Percentiles rank a stretch among this genome's conserved stretches.
phyloP scores from a whole-genome alignment of 23 tunicate species.

The Corella eumyota region DNA sequence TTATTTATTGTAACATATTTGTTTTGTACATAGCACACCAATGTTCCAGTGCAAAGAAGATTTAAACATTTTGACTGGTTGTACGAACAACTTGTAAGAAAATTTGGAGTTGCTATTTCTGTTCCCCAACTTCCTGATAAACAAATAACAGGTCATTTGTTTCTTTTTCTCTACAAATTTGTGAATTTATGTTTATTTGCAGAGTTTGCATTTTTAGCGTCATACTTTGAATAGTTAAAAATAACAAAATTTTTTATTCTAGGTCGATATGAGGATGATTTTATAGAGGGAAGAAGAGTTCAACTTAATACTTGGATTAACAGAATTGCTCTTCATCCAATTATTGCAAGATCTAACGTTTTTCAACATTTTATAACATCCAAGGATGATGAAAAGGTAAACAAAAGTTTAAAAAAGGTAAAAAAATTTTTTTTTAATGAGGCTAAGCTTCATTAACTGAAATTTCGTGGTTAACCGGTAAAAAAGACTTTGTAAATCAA shows the following conservation, averaged over 20 bases:
- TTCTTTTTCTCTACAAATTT: not conserved
- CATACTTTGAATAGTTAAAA: not conserved
- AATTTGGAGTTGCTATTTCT: conserved; percentile 49
- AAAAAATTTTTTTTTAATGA: too few species aligned
- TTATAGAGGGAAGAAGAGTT: conserved; percentile 64
- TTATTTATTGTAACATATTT: too few species aligned
- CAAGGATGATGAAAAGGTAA: conserved; percentile 47
- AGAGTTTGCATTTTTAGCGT: not conserved
- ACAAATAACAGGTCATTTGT: conserved; percentile 58
- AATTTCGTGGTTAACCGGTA: too few species aligned
- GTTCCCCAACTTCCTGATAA: conserved; percentile 91
- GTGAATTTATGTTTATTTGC: not conserved
- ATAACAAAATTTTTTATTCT: not conserved
- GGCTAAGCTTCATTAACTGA: too few species aligned
- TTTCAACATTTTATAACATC: conserved; percentile 73
- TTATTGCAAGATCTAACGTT: conserved; percentile 61
- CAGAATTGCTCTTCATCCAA: conserved; percentile 83
- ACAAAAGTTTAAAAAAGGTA: not conserved
- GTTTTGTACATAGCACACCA: conserved; percentile 14
- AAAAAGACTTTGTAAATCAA: too few species aligned
- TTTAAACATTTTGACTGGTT: conserved; percentile 96
- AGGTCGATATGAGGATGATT: conserved; percentile 96
- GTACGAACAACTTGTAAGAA: conserved; percentile 70
- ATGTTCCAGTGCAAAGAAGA: conserved; percentile 45
- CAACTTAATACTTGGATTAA: conserved; percentile 69